Evolutionary conservation across 2,888 invertebrate species (phyloP).

Genomic region (Lutraria lutraria): DNA sequence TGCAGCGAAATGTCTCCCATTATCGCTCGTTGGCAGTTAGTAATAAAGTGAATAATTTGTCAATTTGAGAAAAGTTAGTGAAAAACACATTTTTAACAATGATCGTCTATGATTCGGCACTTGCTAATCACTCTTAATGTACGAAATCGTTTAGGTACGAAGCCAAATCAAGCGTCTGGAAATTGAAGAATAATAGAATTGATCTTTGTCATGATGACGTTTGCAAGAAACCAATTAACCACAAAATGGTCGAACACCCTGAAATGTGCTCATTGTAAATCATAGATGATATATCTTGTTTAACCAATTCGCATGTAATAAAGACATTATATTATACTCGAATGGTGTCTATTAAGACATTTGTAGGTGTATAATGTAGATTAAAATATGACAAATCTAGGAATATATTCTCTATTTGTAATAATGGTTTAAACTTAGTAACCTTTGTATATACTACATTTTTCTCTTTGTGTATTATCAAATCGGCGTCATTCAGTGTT

Average conservation of each 20-base stretch:
- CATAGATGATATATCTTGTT: neutral
- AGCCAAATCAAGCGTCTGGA: slow-evolving; percentile 21
- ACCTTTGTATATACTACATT: neutral
- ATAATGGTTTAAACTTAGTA: neutral
- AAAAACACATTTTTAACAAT: neutral
- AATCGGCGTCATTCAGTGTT: too few relatives aligned
- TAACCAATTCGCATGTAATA: neutral
- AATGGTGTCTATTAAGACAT: neutral
- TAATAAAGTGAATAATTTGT: neutral
- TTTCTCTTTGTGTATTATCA: too few relatives aligned
- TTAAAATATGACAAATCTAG: neutral
- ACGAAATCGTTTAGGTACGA: slow-evolving; percentile 10
- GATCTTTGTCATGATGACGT: neutral
- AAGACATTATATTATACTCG: neutral
- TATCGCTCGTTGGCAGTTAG: neutral
- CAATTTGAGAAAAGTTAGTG: neutral
- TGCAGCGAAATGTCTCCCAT: neutral
- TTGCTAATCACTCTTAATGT: neutral
- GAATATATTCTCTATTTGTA: neutral
- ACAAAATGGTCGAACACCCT: slow-evolving; percentile 19
- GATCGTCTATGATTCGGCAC: neutral
- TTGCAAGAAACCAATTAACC: neutral
- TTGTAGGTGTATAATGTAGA: too few relatives aligned
- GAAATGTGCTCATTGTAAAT: neutral
- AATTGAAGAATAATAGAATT: neutral